Percentiles rank a stretch among this genome's conserved stretches.
Evolutionary conservation across 2,113 vertebrate genomes (phyloP).

Genomic region (Merops nubicus): DNA sequence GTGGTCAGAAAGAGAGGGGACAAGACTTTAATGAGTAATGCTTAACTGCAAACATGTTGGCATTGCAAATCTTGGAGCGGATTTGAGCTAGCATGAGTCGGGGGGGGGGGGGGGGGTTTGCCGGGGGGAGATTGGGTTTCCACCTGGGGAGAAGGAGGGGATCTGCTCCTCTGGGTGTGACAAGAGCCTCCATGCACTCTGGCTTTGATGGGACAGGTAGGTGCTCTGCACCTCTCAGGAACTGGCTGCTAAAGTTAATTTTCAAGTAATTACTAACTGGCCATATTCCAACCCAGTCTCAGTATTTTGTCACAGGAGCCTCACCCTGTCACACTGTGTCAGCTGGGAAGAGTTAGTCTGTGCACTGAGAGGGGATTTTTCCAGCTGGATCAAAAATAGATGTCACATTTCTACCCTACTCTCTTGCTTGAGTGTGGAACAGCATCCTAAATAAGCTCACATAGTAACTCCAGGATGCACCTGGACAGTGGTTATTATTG

Average conservation of each 20-base stretch:
- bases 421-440: accelerated
- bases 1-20: neutral
- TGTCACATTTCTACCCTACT: neutral
- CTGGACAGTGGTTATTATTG: neutral
- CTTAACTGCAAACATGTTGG: neutral
- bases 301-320: neutral
- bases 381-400: neutral
- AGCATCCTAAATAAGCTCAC: neutral
- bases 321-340: neutral
- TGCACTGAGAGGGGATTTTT: neutral
- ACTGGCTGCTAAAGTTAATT: neutral
- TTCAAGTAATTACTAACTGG: neutral
- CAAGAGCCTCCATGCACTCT: neutral
- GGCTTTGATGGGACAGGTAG: neutral
- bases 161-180: accelerated
- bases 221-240: neutral
- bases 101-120: too few species aligned
- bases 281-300: neutral
- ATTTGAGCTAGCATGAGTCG: neutral
- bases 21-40: neutral
- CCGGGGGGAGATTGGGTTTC: too few species aligned
- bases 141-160: neutral
- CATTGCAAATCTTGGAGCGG: neutral
- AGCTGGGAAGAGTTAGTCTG: neutral
- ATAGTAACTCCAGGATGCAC: neutral